A percentile compares a stretch with the other conserved stretches of the same genome.
Evolutionary conservation across 2,797 vertebrate species (phyloP).

Genomic region (Acrossocheilus fasciatus): DNA sequence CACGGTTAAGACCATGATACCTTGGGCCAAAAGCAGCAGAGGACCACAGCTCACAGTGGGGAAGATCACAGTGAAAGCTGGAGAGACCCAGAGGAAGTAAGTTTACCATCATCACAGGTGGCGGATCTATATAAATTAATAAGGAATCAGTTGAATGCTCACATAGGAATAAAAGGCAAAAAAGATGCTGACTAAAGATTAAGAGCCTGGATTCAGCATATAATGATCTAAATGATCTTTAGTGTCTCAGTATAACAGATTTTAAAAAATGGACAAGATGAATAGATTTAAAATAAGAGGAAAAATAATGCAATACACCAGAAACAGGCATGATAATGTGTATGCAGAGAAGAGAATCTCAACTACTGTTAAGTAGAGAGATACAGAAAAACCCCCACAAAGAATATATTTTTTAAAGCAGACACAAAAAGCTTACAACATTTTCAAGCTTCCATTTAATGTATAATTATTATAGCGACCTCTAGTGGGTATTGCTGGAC

Average conservation of each 20-base stretch:
- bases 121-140: neutral
- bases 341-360: neutral
- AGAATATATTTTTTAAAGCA: neutral
- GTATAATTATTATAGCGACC: conserved; percentile 17
- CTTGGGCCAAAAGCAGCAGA: conserved; percentile 74
- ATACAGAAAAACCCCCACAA: neutral
- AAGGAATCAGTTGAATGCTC: neutral
- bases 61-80: conserved; percentile 85
- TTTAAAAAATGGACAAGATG: neutral
- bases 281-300: neutral
- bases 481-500: conserved; percentile 33
- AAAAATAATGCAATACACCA: neutral
- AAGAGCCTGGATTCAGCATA: neutral
- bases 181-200: neutral
- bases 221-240: neutral
- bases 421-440: neutral
- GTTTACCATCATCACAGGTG: neutral
- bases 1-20: conserved; percentile 85
- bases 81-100: conserved; percentile 91
- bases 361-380: neutral
- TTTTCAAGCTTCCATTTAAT: neutral
- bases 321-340: neutral
- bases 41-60: conserved; percentile 82
- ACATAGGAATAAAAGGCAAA: neutral
- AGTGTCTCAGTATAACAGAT: neutral